Conservation (phyloP, 2,797 vertebrate genomes). For the Anguilla anguilla region DNA sequence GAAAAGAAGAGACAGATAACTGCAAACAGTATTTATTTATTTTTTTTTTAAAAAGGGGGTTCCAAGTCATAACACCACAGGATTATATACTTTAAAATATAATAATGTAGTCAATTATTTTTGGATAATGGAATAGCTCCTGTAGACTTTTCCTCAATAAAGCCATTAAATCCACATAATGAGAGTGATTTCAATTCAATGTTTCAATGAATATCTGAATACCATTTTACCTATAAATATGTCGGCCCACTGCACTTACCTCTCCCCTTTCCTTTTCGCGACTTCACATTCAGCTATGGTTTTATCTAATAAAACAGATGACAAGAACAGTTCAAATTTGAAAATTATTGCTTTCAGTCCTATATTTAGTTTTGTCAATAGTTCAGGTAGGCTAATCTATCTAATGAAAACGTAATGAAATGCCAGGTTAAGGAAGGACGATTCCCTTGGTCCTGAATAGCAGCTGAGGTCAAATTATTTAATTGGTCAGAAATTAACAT, state of each 20-base stretch:
- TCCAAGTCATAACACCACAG: not conserved
- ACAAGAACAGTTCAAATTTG: not conserved
- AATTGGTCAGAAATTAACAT: not conserved
- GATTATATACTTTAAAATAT: not conserved
- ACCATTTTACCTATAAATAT: not conserved
- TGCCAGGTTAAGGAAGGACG: not conserved
- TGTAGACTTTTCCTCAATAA: not conserved
- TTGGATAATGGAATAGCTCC: not conserved
- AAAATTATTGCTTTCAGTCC: not conserved
- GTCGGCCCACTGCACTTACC: conserved; percentile 16
- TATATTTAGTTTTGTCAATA: not conserved
- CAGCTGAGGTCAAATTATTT: not conserved
- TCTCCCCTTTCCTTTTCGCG: conserved; percentile 9
- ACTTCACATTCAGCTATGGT: not conserved
- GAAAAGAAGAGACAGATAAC: not conserved
- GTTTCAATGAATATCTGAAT: not conserved
- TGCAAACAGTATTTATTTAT: not conserved
- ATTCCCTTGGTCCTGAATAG: too few species aligned
- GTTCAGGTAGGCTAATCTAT: not conserved
- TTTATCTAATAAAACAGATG: not conserved
- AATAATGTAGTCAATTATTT: not conserved
- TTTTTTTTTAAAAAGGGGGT: not conserved
- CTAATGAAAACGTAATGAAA: not conserved
- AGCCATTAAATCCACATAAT: not conserved
- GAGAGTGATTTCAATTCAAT: not conserved